phyloP scores from a whole-genome alignment of 2,888 invertebrate species.

The Pyrrhia umbra region DNA sequence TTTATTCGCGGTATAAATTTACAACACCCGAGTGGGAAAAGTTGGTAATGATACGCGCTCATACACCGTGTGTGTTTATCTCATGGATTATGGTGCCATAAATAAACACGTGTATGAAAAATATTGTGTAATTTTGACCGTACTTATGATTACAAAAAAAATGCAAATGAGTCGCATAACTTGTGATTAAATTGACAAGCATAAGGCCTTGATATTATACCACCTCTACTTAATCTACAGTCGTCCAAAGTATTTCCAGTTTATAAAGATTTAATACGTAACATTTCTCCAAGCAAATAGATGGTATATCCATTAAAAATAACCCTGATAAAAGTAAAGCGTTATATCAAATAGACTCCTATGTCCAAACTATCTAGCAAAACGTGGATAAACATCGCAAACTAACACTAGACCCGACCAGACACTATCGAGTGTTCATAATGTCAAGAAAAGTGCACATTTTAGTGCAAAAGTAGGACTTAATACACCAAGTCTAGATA shows the following conservation, averaged over 20 bases:
- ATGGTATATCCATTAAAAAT: not conserved
- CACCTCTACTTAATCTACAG: too few species aligned
- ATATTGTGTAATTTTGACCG: not conserved
- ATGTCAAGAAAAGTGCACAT: constrained; percentile 28
- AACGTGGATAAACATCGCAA: constrained; percentile 1
- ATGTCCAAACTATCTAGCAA: not conserved
- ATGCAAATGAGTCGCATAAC: not conserved
- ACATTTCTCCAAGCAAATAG: not conserved
- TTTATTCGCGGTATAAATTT: constrained; percentile 48
- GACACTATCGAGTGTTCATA: constrained; percentile 27
- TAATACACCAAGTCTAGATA: constrained; percentile 42
- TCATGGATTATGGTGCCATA: constrained; percentile 15
- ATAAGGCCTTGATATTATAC: too few species aligned
- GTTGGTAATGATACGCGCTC: constrained; percentile 44
- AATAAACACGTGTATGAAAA: constrained; percentile 14
- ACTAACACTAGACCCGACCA: constrained; percentile 17
- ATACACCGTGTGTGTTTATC: constrained; percentile 29
- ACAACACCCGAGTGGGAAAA: constrained; percentile 46
- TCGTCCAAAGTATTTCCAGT: too few species aligned
- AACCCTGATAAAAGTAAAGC: not conserved
- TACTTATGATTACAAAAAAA: not conserved
- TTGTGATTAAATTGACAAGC: too few species aligned
- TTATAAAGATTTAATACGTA: not conserved
- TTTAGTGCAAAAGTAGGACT: constrained; percentile 29
- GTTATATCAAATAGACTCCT: not conserved